These are phyloP conservation scores for Natrix natrix DNA, from an alignment of 2,797 vertebrate species.

Conservation along the genomic window DNA sequence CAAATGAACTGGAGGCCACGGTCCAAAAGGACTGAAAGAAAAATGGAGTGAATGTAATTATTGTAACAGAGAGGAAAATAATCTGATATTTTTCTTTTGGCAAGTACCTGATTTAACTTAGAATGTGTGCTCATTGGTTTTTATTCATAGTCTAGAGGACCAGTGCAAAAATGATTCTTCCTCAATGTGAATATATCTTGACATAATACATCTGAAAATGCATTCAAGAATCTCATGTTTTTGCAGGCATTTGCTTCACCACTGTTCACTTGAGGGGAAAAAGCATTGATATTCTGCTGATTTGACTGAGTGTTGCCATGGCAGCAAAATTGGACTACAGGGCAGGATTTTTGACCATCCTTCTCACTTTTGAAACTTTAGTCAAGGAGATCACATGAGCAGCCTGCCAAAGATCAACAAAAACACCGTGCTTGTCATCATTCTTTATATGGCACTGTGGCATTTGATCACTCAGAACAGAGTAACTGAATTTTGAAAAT, in stretches of 20 bases:
- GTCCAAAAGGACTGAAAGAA: not conserved
- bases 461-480: not conserved
- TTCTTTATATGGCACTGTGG: not conserved
- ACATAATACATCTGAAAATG: constrained; percentile 33
- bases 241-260: constrained; percentile 18
- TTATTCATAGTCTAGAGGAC: constrained; percentile 20
- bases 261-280: constrained; percentile 13
- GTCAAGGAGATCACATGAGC: not conserved
- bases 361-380: not conserved
- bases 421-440: not conserved
- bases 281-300: constrained; percentile 9
- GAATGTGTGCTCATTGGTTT: constrained; percentile 10
- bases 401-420: not conserved
- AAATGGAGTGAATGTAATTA: constrained; percentile 19
- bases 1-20: constrained; percentile 17
- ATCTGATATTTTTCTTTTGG: not conserved
- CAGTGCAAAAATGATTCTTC: not conserved
- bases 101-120: not conserved
- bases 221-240: not conserved
- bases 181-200: not conserved
- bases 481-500: constrained; percentile 16
- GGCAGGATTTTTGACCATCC: not conserved
- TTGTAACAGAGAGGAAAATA: not conserved
- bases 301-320: constrained; percentile 18
- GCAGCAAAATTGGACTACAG: constrained; percentile 28